Conservation (phyloP, 2,888 invertebrate species). For the Lasioglossum vierecki region DNA sequence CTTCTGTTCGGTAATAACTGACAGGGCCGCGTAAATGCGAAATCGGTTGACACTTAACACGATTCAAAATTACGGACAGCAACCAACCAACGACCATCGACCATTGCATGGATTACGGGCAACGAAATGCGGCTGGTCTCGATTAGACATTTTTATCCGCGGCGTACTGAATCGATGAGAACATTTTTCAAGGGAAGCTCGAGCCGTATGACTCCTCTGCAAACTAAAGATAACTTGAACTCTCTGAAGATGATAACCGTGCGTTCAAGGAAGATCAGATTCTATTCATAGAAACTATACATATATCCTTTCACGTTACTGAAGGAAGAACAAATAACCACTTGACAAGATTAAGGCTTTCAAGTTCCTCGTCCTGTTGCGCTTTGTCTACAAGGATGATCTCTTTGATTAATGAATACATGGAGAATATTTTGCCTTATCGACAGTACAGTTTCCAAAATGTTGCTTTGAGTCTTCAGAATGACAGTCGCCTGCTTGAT, state of each 20-base stretch:
- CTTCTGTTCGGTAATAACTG: constrained; percentile 76
- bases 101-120: constrained; percentile 49
- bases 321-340: too few species aligned
- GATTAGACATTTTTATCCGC: not conserved
- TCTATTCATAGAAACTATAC: too few species aligned
- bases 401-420: too few species aligned
- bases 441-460: too few species aligned
- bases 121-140: constrained; percentile 6
- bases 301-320: too few species aligned
- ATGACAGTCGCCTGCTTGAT: too few species aligned
- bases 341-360: not conserved
- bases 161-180: not conserved
- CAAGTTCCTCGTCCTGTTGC: not conserved
- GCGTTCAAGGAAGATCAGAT: not conserved
- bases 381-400: too few species aligned
- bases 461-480: too few species aligned
- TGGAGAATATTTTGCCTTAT: too few species aligned
- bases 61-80: constrained; percentile 63
- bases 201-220: not conserved
- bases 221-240: not conserved
- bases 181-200: not conserved
- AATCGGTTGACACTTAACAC: constrained; percentile 74
- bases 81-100: constrained; percentile 42
- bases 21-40: constrained; percentile 71
- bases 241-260: not conserved